phyloP scores from a whole-genome alignment of 2,113 vertebrate species.

The Mirounga angustirostris region DNA sequence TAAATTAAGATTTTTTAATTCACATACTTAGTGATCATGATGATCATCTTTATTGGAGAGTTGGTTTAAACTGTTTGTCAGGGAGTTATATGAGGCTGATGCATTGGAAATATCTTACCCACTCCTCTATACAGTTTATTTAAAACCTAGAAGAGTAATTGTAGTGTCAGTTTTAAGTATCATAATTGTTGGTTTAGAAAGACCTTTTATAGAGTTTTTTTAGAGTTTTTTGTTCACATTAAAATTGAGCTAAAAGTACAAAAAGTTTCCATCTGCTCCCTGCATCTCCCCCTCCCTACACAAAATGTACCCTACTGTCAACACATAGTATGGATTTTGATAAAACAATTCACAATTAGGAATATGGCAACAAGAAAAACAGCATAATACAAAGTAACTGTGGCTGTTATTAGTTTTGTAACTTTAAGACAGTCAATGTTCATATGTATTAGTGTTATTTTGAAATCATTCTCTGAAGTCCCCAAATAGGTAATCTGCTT shows the following conservation, averaged over 20 bases:
- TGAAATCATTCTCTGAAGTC: background rate
- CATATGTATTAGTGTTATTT: background rate
- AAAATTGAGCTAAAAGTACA: background rate
- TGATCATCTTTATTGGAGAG: background rate
- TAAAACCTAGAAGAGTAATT: background rate
- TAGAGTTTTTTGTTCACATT: background rate
- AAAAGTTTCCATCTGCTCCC: background rate
- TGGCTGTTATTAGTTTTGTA: background rate
- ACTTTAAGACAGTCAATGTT: background rate
- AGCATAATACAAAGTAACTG: background rate
- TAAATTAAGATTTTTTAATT: background rate
- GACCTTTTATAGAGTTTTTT: background rate
- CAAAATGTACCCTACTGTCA: background rate
- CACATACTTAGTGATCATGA: background rate
- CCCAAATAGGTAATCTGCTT: background rate
- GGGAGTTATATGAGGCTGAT: background rate
- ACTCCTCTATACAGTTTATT: background rate
- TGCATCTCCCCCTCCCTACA: background rate
- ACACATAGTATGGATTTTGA: background rate
- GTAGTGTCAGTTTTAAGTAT: background rate
- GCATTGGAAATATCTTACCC: background rate
- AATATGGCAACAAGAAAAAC: background rate
- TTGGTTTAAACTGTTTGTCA: background rate
- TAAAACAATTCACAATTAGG: background rate
- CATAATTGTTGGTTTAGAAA: background rate